These are phyloP conservation scores for Drosophila nasuta DNA, from an alignment of 1,140 invertebrate genomes.

Conservation along the genomic window DNA sequence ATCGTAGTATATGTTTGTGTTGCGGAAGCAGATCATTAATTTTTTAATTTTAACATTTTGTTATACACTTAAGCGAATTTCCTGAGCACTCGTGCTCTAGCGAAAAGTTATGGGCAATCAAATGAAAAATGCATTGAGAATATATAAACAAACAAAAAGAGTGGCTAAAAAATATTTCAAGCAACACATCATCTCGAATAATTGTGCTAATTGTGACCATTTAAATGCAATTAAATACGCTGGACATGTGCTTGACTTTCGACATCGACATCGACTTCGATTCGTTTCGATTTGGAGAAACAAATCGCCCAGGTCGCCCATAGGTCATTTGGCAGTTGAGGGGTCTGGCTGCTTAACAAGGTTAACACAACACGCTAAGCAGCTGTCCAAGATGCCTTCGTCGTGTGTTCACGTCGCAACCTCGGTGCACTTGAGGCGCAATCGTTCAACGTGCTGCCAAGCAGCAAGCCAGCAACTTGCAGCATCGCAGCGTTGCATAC, in stretches of 20 bases:
- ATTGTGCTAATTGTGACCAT: slow-evolving; percentile 50
- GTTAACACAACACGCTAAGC: slow-evolving; percentile 66
- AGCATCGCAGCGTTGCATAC: slow-evolving; percentile 63
- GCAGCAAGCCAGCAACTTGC: slow-evolving; percentile 29
- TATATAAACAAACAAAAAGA: slow-evolving; percentile 5
- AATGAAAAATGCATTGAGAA: slow-evolving; percentile 57
- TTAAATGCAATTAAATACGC: slow-evolving; percentile 47
- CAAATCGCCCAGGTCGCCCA: slow-evolving; percentile 1
- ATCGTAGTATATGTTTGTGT: slow-evolving; percentile 14
- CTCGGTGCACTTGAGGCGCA: slow-evolving; percentile 74
- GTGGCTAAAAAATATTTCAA: background rate
- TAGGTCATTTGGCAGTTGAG: slow-evolving; percentile 17
- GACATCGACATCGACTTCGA: no score
- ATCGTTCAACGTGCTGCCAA: slow-evolving; percentile 67
- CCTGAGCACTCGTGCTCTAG: slow-evolving; percentile 31
- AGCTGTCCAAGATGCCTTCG: slow-evolving; percentile 30
- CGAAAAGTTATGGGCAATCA: slow-evolving; percentile 48
- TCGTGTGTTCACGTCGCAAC: slow-evolving; percentile 45
- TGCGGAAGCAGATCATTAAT: slow-evolving; percentile 59
- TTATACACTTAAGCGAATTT: slow-evolving; percentile 57
- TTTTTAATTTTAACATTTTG: slow-evolving; percentile 68
- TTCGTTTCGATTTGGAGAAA: no score
- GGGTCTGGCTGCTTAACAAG: slow-evolving; percentile 53
- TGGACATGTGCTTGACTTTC: slow-evolving; percentile 2
- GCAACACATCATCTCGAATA: slow-evolving; percentile 1